These are phyloP conservation scores for Elegia similella DNA, from an alignment of 2,888 invertebrate genomes.

Conservation along the genomic window DNA sequence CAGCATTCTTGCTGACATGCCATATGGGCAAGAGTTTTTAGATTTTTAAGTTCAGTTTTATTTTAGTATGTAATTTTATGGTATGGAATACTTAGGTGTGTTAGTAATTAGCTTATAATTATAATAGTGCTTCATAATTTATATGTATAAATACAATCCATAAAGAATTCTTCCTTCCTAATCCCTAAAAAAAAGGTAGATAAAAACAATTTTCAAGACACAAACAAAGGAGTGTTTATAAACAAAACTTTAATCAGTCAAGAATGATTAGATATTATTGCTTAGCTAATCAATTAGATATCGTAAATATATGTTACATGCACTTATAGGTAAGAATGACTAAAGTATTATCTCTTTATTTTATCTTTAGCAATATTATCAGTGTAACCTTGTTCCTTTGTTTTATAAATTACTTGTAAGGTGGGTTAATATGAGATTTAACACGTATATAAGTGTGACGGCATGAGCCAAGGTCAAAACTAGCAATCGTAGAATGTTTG, in stretches of 20 bases:
- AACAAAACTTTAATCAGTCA: background rate
- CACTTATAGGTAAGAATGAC: background rate
- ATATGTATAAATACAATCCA: no score
- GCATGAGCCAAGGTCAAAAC: constrained; percentile 24
- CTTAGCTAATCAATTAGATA: background rate
- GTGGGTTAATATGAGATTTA: constrained; percentile 13
- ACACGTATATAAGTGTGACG: constrained; percentile 23
- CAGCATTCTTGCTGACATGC: no score
- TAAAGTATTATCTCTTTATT: background rate
- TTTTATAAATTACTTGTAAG: constrained; percentile 20
- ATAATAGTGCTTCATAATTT: background rate
- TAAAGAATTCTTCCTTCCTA: background rate
- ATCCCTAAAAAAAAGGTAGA: background rate
- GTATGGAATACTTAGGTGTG: no score
- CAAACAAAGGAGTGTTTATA: background rate
- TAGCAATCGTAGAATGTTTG: background rate
- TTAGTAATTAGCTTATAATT: no score
- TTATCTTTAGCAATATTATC: background rate
- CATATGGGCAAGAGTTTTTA: no score
- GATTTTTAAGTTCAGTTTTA: no score
- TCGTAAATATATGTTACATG: background rate
- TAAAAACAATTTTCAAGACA: background rate
- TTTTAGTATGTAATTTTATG: no score
- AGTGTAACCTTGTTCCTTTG: constrained; percentile 24
- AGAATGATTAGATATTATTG: background rate